Base-by-base conservation (phyloP, 2,113 vertebrate species). In the Larimichthys polyactis region DNA sequence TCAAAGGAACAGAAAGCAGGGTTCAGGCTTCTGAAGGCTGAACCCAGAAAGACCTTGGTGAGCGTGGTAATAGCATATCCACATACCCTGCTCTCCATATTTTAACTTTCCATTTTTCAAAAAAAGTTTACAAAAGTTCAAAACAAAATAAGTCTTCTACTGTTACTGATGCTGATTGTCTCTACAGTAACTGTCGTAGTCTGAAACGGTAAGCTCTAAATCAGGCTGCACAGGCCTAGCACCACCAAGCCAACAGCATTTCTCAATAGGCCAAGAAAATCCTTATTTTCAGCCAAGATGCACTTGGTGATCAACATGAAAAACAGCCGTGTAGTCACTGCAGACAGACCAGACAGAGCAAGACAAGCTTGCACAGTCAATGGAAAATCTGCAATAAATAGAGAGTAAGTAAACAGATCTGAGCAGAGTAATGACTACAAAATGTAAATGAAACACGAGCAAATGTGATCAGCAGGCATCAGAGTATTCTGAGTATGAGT, bases 1-100 rank as follows among this genome's bases (percentile, higher is more conserved):
- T 74, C 27, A 80, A 64, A 73, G 24, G 55, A 14, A 60, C 9
- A 22, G 15, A 80, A 67, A 67, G 78, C 11, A 24, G 36, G 10
- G 27, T 27, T 62, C 27, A 58, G 49, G 69, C 63, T 66, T 84
- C 16, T n/a, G 15, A 66, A 76, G 59, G 20, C 10, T 11, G 32
- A 67, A 46, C 29, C 36, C 62, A 59, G 36, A 71, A 19, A 51
- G 29, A 73, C 43, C 55, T 52, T 2, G 43, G 43, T 16, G n/a
- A 55, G 9, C 0, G 4, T 20, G 24, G 29, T 17, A 48, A 44
- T 11, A 12, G 24, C 16, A 66, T 20, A 71, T 29, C 19, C 48
- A n/a, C 10, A 54, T 4, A 7, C 7, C 63, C 24, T 17, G 16
- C 64, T 48, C 48, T 48, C 22, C 5, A 12, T 2, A 3, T 57